A percentile compares a stretch with the other conserved stretches of the same genome.
Evolutionary conservation across 2,888 invertebrate genomes (phyloP).

Genomic region (Perdita meconis): DNA sequence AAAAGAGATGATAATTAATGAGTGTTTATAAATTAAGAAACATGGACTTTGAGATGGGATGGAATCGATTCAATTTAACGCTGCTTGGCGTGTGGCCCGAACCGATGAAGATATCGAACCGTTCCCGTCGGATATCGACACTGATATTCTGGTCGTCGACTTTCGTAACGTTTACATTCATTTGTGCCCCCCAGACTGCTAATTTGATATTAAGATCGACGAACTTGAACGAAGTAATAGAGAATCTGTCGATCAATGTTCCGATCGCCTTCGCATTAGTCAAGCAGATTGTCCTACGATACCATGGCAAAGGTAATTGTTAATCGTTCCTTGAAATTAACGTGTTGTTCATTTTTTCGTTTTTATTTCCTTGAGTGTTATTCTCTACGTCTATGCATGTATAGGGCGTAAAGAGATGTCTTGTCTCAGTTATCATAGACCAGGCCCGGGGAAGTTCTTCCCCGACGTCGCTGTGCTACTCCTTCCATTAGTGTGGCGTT

Average conservation of each 20-base stretch:
- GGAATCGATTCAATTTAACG: slow-evolving; percentile 57
- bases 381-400: no score
- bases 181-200: slow-evolving; percentile 52
- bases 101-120: slow-evolving; percentile 18
- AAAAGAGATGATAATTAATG: no score
- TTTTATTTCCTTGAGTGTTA: no score
- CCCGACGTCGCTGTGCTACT: no score
- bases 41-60: slow-evolving; percentile 60
- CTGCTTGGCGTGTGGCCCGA: slow-evolving; percentile 69
- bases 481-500: no score
- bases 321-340: no score
- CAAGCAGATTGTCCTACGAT: slow-evolving; percentile 51
- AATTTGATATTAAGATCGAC: slow-evolving; percentile 44
- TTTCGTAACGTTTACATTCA: slow-evolving; percentile 40
- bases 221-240: slow-evolving; percentile 53
- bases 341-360: no score
- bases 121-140: slow-evolving; percentile 11
- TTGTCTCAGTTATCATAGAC: no score
- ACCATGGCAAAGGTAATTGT: slow-evolving; percentile 48
- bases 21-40: no score
- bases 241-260: slow-evolving; percentile 62
- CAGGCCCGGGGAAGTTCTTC: no score
- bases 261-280: slow-evolving; percentile 50
- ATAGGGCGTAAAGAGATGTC: no score
- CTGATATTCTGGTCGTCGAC: slow-evolving; percentile 49